Evolutionary conservation across 2,113 vertebrate species (phyloP), one percentile per base, ranked within the genome.

Genomic region (Tretioscincus oriximinensis): DNA sequence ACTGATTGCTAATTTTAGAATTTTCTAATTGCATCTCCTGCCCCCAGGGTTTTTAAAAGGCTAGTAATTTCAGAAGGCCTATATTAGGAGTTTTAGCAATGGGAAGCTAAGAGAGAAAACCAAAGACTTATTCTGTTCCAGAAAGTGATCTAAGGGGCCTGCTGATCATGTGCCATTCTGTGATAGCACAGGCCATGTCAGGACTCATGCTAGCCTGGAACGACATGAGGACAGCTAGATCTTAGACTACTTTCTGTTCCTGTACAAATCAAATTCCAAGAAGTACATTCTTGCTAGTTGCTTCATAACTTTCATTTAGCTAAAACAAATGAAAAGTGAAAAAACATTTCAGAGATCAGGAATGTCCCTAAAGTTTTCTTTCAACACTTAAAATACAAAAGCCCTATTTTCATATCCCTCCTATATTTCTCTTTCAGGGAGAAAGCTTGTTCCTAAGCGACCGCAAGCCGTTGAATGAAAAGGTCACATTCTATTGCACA

Each of bases 1-100:
- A 81, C 66, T 74, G 60, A n/a, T 85, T 67, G 47, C 88, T 90
- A 91, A 93, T 91, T 89, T 90, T 88, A 90, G 87, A 72, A 88
- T 64, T 81, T 65, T 47, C 83, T 88, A 88, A 93, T 90, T 77
- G 90, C 81, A 81, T 72, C 67, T 70, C 72, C 68, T 16, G 28
- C 65, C 28, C 65, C 65, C n/a, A 80, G 70, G 66, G 79, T 81
- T 81, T 80, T 70, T 84, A 87, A 86, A 91, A 89, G 71, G 69
- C 86, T 86, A 89, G 93, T 88, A 69, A 64, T 69, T 88, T 85
- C 80, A 90, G 81, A 64, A 89, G 69, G 86, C 71, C 1, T 86
- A 76, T 76, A 66, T 65, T 76, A 24, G 60, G 65, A 41, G 51
- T 54, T 69, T 76, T 82, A 79, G 72, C 16, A 71, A 16, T 47